phyloP scores from a whole-genome alignment of 1,140 invertebrate species.

The Microplitis demolitor region DNA sequence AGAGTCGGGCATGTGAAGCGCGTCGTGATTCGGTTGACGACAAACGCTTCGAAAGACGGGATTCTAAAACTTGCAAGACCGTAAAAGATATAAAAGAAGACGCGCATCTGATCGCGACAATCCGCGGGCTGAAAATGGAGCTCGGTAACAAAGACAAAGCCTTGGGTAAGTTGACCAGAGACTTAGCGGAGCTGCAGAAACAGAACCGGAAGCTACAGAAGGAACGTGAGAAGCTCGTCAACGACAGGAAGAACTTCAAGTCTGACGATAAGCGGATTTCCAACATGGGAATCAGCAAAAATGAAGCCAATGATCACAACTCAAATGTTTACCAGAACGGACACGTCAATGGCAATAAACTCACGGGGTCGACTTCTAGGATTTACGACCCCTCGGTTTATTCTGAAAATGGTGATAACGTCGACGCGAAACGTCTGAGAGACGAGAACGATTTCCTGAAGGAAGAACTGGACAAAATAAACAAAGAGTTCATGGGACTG shows the following conservation, averaged over 20 bases:
- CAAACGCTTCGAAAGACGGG: constrained; percentile 23
- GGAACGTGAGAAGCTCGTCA: constrained; percentile 68
- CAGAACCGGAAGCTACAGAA: constrained; percentile 75
- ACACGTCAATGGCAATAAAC: constrained; percentile 61
- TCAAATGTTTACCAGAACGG: constrained; percentile 57
- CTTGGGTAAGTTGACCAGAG: constrained; percentile 71
- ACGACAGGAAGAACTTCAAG: constrained; percentile 46
- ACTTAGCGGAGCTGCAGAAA: constrained; percentile 75
- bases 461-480: constrained; percentile 67
- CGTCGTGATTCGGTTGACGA: constrained; percentile 32
- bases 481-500: constrained; percentile 70
- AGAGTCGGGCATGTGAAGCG: constrained; percentile 23
- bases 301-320: constrained; percentile 53
- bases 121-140: constrained; percentile 76
- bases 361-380: constrained; percentile 51
- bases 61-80: constrained; percentile 39
- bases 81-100: constrained; percentile 68
- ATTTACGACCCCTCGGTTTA: constrained; percentile 59
- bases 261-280: constrained; percentile 39
- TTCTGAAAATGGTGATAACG: constrained; percentile 60
- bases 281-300: constrained; percentile 39
- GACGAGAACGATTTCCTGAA: constrained; percentile 66
- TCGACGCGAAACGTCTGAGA: constrained; percentile 55
- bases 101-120: constrained; percentile 75
- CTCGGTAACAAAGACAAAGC: constrained; percentile 74